Evolutionary conservation across 2,113 vertebrate species (phyloP), one percentile per base, ranked within the genome.

Genomic region (Aphyosemion australe): DNA sequence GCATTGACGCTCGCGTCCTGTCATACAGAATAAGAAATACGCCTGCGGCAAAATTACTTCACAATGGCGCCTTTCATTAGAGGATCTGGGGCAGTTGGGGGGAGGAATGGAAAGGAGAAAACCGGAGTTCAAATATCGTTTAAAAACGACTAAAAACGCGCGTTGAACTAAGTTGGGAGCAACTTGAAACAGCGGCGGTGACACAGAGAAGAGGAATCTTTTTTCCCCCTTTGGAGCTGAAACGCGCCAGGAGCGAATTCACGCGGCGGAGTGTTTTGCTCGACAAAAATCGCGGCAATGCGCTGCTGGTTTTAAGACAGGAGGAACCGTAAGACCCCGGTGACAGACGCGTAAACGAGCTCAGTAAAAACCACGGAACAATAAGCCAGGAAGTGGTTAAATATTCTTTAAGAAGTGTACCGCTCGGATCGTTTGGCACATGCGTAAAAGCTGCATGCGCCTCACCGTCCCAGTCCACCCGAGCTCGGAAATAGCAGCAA

Each of bases 381-480:
- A 89, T 39, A 84, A 84, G 82, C 68, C 86, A 91, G 90, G 90
- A 93, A 93, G 88, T 89, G 90, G 86, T 88, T 91, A 89, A 91
- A 90, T 84, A 65, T 86, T 76, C 75, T 84, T 83, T 83, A 84
- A 88, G 82, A 90, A 91, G 80, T 87, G 92, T 89, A 84, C 91
- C 88, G 90, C 92, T 93, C 89, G 78, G 83, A 91, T 90, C 90
- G 90, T 89, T 92, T 93, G 94, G 95, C 95, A 96, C 95, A 96
- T 96, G 96, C 96, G 96, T 98, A 95, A 95, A 97, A 94, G 94
- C 93, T 91, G 92, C 90, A n/a, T 93, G 95, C 93, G 94, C 95
- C 94, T 93, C 92, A 91, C 91, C 74, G 89, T 93, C 93, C 94
- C 93, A 92, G 92, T 93, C 93, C 90, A 90, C 85, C 93, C 93